Base-by-base conservation (phyloP, 1,140 invertebrate genomes). In the Orchestia grillus region DNA sequence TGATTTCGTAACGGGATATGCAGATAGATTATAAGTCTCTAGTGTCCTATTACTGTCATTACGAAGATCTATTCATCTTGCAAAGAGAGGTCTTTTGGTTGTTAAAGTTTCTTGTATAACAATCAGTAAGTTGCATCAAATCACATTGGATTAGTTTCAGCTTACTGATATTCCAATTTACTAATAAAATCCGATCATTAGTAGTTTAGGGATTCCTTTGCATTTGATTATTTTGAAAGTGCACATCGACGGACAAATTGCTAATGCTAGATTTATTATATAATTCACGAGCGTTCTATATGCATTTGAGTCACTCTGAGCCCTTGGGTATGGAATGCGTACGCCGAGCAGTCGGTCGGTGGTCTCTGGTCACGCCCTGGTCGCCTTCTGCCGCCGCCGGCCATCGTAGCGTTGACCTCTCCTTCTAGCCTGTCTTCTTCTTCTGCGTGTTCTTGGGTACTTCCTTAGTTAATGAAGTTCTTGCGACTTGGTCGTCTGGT, bases 321-420 rank as follows among this genome's bases (percentile, higher is more conserved):
- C 1, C 11, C 28, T 15, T 15, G 11, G 62, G 62, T 77, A 8
- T 77, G 62, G 62, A 77, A 77, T 77, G 62, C 62, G 62, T 36
- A 77, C 62, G 62, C 36, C 62, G 62, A 77, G 28, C 28, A 15
- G 62, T 15, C 28, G 47, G 47, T 53, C n/a, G 62, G 62, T 28
- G 28, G 15, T 77, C 62, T 77, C 62, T 77, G 62, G 62, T 94
- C 92, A 94, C 92, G 92, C 92, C 44, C 92, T 77, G 62, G 62
- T 77, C 44, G 44, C 92, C 92, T 94, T 92, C 90, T 92, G 43
- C 92, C 11, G 92, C 92, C 92, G 41, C 43, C 43, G 44, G 92
- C 43, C 43, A 44, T 94, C 92, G 11, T 94, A 44, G 92, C 44
- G 36, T 44, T 94, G 92, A 94, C 92, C 92, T 94, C 43, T 77